phyloP scores from a whole-genome alignment of 37 sponge, comb jelly and placozoan genomes.

The Hexactinellida sp. region DNA sequence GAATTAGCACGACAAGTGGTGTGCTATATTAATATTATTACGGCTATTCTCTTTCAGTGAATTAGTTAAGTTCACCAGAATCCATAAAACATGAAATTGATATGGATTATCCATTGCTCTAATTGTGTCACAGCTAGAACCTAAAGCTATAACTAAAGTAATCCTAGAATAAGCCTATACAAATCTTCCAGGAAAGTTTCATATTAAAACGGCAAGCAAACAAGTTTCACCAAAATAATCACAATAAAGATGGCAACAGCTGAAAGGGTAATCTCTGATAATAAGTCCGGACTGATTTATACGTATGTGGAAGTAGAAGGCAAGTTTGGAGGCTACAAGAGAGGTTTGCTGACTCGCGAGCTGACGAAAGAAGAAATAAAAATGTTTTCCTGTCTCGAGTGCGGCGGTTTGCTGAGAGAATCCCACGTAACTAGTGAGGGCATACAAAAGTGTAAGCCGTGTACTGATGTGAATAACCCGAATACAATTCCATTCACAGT shows the following conservation, averaged over 20 bases:
- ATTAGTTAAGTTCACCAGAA: neutral
- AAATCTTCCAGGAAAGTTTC: neutral
- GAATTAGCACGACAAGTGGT: too few species aligned
- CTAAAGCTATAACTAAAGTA: neutral
- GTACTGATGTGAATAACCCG: neutral
- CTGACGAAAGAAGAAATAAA: neutral
- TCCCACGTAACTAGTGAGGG: neutral
- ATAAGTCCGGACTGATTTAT: neutral
- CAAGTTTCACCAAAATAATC: neutral
- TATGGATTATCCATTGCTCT: neutral
- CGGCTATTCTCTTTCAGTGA: neutral
- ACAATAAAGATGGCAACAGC: neutral
- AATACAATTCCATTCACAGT: slow-evolving; percentile 10
- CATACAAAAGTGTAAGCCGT: slow-evolving; percentile 10
- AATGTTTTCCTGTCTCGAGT: slow-evolving; percentile 1
- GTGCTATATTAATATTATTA: neutral
- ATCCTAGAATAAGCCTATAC: neutral
- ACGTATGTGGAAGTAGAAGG: neutral
- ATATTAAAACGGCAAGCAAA: neutral
- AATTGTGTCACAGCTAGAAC: neutral
- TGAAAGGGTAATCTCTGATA: neutral
- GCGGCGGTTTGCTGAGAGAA: slow-evolving; percentile 3
- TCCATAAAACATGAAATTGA: slow-evolving; percentile 14
- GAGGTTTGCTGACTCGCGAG: neutral
- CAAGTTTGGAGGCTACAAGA: neutral